phyloP scores from a whole-genome alignment of 2,797 vertebrate species.

The Coluber constrictor region DNA sequence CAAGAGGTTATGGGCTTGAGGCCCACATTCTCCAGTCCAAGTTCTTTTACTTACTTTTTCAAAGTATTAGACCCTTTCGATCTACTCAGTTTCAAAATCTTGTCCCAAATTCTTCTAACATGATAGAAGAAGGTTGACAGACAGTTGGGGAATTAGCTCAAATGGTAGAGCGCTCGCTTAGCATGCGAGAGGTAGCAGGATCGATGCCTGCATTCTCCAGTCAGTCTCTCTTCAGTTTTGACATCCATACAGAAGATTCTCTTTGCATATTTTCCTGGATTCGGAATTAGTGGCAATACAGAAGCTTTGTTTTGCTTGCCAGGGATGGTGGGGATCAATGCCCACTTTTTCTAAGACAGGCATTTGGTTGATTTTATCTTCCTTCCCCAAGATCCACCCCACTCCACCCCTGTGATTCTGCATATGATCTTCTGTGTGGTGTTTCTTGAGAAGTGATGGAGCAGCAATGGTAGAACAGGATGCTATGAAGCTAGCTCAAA shows the following conservation, averaged over 20 bases:
- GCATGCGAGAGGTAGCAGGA: constrained; percentile 63
- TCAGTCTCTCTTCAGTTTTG: not conserved
- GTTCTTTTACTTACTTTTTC: no score
- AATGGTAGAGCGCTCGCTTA: constrained; percentile 63
- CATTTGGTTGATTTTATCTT: not conserved
- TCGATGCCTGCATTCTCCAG: constrained; percentile 68
- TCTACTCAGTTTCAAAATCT: no score
- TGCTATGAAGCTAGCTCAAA: constrained; percentile 72
- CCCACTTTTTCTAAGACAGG: not conserved
- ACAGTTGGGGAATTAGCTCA: constrained; percentile 71
- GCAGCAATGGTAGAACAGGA: not conserved
- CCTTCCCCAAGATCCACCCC: not conserved
- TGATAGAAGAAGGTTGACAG: no score
- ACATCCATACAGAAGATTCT: not conserved
- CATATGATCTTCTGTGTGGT: no score
- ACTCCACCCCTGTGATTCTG: not conserved
- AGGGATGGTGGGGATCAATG: not conserved
- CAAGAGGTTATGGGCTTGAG: not conserved
- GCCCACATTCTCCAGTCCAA: constrained; percentile 14
- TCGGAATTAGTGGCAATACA: not conserved
- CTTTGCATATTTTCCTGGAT: not conserved
- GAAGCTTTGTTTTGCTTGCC: not conserved
- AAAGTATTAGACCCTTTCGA: no score
- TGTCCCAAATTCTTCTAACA: no score
- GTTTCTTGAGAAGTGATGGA: not conserved